Evolutionary conservation across 2,888 invertebrate genomes (phyloP).

Genomic region (Chymomyza procnemis): DNA sequence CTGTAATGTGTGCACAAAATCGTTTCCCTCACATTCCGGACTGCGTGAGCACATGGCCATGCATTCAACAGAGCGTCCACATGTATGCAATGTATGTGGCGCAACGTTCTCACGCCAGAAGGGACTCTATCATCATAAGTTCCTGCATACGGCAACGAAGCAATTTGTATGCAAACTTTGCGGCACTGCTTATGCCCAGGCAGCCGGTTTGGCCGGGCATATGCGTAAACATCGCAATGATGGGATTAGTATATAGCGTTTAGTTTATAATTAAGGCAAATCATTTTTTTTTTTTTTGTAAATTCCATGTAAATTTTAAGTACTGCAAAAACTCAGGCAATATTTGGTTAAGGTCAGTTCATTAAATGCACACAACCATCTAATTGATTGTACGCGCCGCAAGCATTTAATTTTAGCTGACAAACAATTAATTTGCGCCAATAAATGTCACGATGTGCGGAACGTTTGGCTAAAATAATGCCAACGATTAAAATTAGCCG

Average conservation of each 20-base stretch:
- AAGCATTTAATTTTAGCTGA: slow-evolving; percentile 57
- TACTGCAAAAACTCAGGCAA: background rate
- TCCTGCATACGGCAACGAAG: slow-evolving; percentile 67
- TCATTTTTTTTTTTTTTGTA: background rate
- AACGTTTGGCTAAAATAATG: slow-evolving; percentile 50
- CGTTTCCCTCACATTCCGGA: slow-evolving; percentile 66
- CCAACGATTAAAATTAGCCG: slow-evolving; percentile 64
- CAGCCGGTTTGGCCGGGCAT: slow-evolving; percentile 75
- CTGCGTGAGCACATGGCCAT: slow-evolving; percentile 72
- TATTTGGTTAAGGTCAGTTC: background rate
- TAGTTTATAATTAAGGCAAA: background rate
- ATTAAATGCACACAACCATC: background rate
- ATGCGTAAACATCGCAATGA: slow-evolving; percentile 74
- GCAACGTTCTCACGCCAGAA: slow-evolving; percentile 71
- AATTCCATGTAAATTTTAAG: background rate
- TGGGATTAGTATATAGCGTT: slow-evolving; percentile 36
- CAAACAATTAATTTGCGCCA: slow-evolving; percentile 57
- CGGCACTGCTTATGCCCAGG: slow-evolving; percentile 72
- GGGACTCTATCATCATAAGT: slow-evolving; percentile 71
- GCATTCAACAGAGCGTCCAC: slow-evolving; percentile 69
- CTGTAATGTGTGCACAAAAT: slow-evolving; percentile 64
- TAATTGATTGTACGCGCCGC: slow-evolving; percentile 1
- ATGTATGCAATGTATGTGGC: slow-evolving; percentile 65
- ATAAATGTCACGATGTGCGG: slow-evolving; percentile 46
- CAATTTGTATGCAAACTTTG: slow-evolving; percentile 75